Evolutionary conservation across 2,888 invertebrate genomes (phyloP).

Genomic region (Chrysolina oricalcia): DNA sequence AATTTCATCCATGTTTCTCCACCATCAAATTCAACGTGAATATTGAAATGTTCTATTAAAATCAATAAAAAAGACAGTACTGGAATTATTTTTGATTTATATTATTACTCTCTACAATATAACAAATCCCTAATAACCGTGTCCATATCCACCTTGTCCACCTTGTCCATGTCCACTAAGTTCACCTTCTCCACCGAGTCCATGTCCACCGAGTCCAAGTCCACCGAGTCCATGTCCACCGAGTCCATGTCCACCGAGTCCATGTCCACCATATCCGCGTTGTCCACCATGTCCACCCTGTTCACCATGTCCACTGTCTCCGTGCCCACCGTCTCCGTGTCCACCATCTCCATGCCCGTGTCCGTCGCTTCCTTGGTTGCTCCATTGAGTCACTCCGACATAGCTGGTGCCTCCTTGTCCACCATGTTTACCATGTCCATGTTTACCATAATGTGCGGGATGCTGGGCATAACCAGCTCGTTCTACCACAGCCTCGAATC

Average conservation of each 20-base stretch:
- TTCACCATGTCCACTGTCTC: not conserved
- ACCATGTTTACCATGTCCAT: conserved; percentile 40
- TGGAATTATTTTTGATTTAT: too few relatives aligned
- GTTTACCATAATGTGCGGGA: conserved; percentile 54
- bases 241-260: too few relatives aligned
- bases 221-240: too few relatives aligned
- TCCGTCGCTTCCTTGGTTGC: conserved; percentile 40
- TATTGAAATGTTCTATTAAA: too few relatives aligned
- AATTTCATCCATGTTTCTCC: too few relatives aligned
- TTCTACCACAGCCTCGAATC: conserved; percentile 60
- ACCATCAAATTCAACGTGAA: too few relatives aligned
- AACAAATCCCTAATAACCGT: not conserved
- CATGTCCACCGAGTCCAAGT: too few relatives aligned
- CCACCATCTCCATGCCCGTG: conserved; percentile 16
- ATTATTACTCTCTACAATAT: too few relatives aligned
- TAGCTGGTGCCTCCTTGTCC: conserved; percentile 53
- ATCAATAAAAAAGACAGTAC: too few relatives aligned
- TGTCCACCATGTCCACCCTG: not conserved
- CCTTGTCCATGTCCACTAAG: too few relatives aligned
- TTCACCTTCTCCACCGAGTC: too few relatives aligned
- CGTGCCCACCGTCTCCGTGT: not conserved
- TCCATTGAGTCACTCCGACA: conserved; percentile 58
- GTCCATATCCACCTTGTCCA: not conserved
- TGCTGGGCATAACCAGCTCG: conserved; percentile 58
- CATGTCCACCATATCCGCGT: too few relatives aligned